These are phyloP conservation scores for Diplodus sargus DNA, from an alignment of 2,797 vertebrate genomes.

Conservation along the genomic window DNA sequence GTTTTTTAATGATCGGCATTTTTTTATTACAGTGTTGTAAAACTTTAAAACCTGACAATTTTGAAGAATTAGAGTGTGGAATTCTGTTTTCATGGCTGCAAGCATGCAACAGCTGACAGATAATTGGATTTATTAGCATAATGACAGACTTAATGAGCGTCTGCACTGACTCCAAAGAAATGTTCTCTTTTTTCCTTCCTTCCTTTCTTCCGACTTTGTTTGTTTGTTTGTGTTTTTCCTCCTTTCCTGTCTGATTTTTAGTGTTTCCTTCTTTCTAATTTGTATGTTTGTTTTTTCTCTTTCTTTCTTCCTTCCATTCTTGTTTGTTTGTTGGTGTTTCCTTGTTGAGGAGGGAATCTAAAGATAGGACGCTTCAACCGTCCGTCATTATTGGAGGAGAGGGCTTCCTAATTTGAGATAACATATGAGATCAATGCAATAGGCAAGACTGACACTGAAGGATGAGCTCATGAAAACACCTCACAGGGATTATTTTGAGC, in stretches of 20 bases:
- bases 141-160: constrained; percentile 18
- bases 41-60: constrained; percentile 20
- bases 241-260: no score
- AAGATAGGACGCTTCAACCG: constrained; percentile 8
- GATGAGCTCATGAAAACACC: constrained; percentile 47
- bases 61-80: constrained; percentile 19
- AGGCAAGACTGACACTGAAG: constrained; percentile 42
- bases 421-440: constrained; percentile 45
- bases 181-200: no score
- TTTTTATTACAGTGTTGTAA: background rate
- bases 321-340: background rate
- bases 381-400: constrained; percentile 22
- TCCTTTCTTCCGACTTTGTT: no score
- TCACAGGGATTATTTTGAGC: constrained; percentile 43
- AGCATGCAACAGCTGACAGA: constrained; percentile 27
- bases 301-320: background rate
- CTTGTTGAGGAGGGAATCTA: background rate
- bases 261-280: no score
- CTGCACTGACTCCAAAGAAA: background rate
- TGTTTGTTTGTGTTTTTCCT: no score
- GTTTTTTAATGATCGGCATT: background rate
- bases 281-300: no score
- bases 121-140: constrained; percentile 40
- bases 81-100: constrained; percentile 13
- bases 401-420: constrained; percentile 47